Conservation (phyloP, 2,888 invertebrate species). For the Pegoplata infirma region DNA sequence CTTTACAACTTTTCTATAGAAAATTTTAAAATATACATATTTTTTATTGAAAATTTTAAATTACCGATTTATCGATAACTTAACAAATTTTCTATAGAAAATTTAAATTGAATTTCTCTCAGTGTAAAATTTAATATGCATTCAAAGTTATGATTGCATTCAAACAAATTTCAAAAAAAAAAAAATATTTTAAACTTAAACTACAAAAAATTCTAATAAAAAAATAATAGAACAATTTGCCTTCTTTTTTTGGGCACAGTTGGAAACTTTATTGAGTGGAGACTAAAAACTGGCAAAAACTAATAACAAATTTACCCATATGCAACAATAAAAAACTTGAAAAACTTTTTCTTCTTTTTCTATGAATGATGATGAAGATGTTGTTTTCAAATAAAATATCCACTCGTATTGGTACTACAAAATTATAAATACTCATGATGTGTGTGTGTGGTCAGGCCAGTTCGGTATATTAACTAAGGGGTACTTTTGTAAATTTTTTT, state of each 20-base stretch:
- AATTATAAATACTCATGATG: not conserved
- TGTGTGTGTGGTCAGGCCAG: not conserved
- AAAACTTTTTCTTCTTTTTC: not conserved
- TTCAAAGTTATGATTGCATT: not conserved
- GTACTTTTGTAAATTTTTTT: not conserved
- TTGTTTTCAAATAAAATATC: not conserved
- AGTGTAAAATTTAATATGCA: not conserved
- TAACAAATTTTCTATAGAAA: too few relatives aligned
- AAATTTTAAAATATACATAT: too few relatives aligned
- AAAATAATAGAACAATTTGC: not conserved
- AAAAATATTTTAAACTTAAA: not conserved
- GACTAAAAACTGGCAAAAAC: not conserved
- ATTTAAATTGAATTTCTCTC: too few relatives aligned
- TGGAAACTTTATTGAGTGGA: constrained; percentile 13
- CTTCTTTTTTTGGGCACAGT: not conserved
- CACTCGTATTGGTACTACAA: not conserved
- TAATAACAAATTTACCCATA: not conserved
- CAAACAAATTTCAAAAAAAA: not conserved
- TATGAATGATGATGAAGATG: not conserved
- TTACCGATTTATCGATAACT: too few relatives aligned
- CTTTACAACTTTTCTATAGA: too few relatives aligned
- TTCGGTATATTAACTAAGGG: not conserved
- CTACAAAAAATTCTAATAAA: too few relatives aligned
- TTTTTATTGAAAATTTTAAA: too few relatives aligned
- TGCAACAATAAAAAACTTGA: not conserved